Conservation (phyloP, 2,113 vertebrate genomes). For the Phylloscopus trochilus region DNA sequence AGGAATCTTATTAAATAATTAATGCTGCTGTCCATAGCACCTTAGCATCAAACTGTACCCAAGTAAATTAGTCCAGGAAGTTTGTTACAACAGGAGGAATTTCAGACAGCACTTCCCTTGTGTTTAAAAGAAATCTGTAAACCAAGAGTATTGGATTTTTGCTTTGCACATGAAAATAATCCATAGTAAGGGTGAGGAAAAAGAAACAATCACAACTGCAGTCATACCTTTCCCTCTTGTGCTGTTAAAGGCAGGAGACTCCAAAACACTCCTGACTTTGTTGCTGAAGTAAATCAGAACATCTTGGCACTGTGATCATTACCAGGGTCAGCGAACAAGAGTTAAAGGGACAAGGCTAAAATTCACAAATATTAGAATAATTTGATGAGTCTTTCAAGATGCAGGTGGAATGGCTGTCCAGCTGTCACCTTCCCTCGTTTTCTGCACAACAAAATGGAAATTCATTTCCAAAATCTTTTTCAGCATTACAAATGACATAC, state of each 20-base stretch:
- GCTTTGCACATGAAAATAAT: background rate
- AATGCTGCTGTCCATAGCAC: background rate
- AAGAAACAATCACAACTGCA: background rate
- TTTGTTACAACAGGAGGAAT: background rate
- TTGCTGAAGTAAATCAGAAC: background rate
- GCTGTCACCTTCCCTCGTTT: background rate
- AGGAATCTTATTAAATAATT: conserved; percentile 19
- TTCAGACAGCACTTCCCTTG: conserved; percentile 30
- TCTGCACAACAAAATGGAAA: background rate
- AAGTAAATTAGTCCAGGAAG: conserved; percentile 16
- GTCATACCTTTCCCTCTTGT: background rate
- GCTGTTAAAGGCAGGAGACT: background rate
- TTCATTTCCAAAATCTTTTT: background rate
- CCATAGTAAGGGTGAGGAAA: background rate
- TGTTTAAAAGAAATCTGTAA: background rate
- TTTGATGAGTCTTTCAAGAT: background rate
- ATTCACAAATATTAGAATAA: background rate
- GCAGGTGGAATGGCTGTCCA: background rate
- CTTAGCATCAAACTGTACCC: conserved; percentile 1
- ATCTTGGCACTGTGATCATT: background rate
- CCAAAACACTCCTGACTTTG: background rate
- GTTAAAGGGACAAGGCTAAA: background rate
- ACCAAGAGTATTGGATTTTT: background rate
- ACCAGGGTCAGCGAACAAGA: background rate
- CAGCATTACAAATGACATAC: background rate